phyloP scores from a whole-genome alignment of 2,797 vertebrate species.

The Prionace glauca region DNA sequence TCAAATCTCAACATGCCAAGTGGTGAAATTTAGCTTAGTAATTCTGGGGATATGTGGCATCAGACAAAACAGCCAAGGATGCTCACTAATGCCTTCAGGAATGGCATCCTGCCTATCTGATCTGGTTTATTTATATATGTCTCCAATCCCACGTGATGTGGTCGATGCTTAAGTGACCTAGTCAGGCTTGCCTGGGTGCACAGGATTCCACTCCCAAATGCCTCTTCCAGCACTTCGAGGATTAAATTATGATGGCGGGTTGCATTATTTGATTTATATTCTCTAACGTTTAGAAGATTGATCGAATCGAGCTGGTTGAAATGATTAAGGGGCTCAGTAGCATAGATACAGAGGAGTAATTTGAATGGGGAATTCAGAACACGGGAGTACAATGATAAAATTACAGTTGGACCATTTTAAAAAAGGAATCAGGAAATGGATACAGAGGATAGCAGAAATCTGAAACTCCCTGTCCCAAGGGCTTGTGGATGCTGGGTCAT shows the following conservation, averaged over 20 bases:
- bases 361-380: not conserved
- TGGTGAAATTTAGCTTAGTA: not conserved
- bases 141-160: not conserved
- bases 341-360: not conserved
- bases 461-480: not conserved
- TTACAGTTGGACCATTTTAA: not conserved
- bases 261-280: not conserved
- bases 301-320: not conserved
- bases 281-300: not conserved
- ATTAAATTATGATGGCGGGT: not conserved
- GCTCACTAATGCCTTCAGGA: not conserved
- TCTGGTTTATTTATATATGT: not conserved
- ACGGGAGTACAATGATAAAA: not conserved
- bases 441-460: not conserved
- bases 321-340: not conserved
- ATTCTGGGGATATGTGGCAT: not conserved
- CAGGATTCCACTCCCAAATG: not conserved
- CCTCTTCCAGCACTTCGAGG: not conserved
- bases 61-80: not conserved
- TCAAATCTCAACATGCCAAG: not conserved
- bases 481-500: not conserved
- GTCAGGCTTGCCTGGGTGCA: not conserved
- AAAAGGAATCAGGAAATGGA: not conserved
- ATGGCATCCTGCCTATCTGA: not conserved
- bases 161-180: not conserved